A percentile compares a stretch with the other conserved stretches of the same genome.
These are phyloP conservation scores for Phallusia fumigata DNA, from an alignment of 23 tunicate species.

Conservation along the genomic window DNA sequence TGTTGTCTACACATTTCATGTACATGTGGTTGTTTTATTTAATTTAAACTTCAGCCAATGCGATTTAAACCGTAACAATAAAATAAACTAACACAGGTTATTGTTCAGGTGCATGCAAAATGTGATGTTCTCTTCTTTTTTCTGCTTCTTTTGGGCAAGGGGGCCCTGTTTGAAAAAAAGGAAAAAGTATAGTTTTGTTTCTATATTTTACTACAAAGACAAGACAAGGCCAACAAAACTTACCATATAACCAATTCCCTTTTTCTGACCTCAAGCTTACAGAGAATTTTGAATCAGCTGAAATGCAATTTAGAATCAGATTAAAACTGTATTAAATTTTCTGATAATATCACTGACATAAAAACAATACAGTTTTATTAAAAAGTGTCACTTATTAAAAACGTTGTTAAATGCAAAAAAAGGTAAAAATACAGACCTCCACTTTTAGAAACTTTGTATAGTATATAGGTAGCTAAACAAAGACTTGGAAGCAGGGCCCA, in stretches of 20 bases:
- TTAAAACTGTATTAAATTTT: background rate
- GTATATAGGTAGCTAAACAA: background rate
- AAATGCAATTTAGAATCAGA: conserved; percentile 12
- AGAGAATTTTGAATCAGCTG: conserved; percentile 47
- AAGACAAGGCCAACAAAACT: background rate
- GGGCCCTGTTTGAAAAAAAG: conserved; percentile 27
- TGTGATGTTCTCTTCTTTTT: conserved; percentile 36
- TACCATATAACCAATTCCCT: conserved; percentile 75
- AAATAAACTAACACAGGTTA: conserved; percentile 12
- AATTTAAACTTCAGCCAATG: too few species aligned
- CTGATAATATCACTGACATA: too few species aligned
- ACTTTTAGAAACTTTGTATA: conserved; percentile 1
- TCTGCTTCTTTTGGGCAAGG: conserved; percentile 40
- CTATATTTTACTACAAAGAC: background rate
- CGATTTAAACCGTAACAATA: too few species aligned
- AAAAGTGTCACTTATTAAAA: too few species aligned
- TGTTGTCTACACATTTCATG: background rate
- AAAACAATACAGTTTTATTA: too few species aligned
- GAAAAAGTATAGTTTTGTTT: background rate
- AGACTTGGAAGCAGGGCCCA: background rate
- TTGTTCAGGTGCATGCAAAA: conserved; percentile 52
- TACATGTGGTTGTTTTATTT: too few species aligned
- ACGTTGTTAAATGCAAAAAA: background rate
- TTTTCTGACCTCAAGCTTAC: conserved; percentile 51
- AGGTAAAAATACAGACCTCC: background rate